Evolutionary conservation across 2,113 vertebrate species (phyloP).

Genomic region (Lamprotornis superbus): DNA sequence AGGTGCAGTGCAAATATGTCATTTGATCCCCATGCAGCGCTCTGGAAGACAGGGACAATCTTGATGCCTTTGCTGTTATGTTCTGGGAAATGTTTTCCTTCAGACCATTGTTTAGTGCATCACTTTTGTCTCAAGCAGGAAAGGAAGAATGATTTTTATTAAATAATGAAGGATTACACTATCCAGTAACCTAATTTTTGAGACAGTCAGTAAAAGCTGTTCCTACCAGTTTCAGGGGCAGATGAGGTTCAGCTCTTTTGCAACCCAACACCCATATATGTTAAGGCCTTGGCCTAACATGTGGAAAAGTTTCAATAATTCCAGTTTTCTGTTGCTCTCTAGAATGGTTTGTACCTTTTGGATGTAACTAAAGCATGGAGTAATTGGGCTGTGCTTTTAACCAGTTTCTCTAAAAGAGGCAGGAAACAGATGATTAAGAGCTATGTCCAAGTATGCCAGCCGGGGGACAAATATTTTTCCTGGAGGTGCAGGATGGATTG

Average conservation of each 20-base stretch:
- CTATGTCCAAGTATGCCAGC: background rate
- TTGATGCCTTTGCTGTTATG: background rate
- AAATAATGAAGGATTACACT: background rate
- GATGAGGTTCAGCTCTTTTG: background rate
- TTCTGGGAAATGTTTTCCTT: background rate
- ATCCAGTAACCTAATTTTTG: background rate
- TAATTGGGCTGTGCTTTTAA: background rate
- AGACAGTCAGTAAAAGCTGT: background rate
- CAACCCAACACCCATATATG: rapidly evolving
- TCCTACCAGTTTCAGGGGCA: background rate
- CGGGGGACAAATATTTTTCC: background rate
- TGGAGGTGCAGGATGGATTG: background rate
- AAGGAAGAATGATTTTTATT: background rate
- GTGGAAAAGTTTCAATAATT: background rate
- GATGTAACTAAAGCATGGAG: background rate
- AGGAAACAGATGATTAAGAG: background rate
- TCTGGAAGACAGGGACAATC: background rate
- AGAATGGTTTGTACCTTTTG: background rate
- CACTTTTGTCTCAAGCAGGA: background rate
- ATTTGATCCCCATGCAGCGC: background rate
- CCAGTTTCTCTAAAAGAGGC: background rate
- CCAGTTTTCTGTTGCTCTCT: background rate
- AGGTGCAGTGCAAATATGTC: too few relatives aligned
- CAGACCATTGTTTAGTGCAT: background rate
- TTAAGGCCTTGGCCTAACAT: background rate